Percentiles rank a stretch among this genome's conserved stretches.
Conservation (phyloP, 2,888 invertebrate genomes). For the Trissonchulus sp. region DNA sequence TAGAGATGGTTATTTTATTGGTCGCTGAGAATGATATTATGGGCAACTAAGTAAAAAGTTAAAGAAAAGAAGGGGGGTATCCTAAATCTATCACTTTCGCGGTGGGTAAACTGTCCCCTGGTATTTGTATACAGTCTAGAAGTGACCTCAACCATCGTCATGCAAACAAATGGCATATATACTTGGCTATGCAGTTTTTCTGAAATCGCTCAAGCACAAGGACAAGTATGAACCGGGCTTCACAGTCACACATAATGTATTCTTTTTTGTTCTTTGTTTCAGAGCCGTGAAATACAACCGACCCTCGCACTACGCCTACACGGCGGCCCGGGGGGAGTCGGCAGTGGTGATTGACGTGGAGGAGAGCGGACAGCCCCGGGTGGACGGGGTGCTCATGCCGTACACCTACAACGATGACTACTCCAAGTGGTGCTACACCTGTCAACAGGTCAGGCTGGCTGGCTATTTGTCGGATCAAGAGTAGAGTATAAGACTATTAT, state of each 20-base stretch:
- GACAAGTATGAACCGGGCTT: too few relatives aligned
- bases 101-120: too few relatives aligned
- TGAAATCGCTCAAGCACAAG: too few relatives aligned
- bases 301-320: background rate
- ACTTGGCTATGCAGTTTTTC: too few relatives aligned
- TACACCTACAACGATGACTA: background rate
- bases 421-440: background rate
- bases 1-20: too few relatives aligned
- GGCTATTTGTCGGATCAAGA: too few relatives aligned
- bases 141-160: too few relatives aligned
- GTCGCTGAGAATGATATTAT: too few relatives aligned
- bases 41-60: background rate
- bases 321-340: background rate
- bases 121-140: too few relatives aligned
- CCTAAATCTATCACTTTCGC: too few relatives aligned
- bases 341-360: background rate
- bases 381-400: background rate
- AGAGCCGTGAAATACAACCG: background rate
- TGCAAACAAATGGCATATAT: too few relatives aligned
- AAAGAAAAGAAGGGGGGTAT: background rate
- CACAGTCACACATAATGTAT: background rate
- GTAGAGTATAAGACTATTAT: too few relatives aligned
- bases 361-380: background rate
- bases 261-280: background rate
- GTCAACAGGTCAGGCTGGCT: background rate